Evolutionary conservation across 2,888 invertebrate species (phyloP), one percentile per base, ranked within the genome.

Genomic region (Acanthococcus lagerstroemiae): DNA sequence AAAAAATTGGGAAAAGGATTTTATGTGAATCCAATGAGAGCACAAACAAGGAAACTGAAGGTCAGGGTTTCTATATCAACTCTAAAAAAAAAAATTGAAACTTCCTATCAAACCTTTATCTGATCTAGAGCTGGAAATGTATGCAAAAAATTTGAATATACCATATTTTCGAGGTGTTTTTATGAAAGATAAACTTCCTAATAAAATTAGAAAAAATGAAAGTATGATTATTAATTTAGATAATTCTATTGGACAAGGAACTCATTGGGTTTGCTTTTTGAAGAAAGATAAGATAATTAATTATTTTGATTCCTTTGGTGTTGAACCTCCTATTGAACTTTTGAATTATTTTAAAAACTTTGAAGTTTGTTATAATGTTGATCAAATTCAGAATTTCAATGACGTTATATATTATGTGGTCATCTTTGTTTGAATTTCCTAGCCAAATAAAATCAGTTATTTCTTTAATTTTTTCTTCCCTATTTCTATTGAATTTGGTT

Each of bases 221-320:
- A 71, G 71, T 60, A 72, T 67, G 2, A 69, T 73, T 46, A 55
- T 73, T 45, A 74, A 75, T 72, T 71, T 75, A 65, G 74, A 74
- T 70, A 65, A 65, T 52, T 68, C 52, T 48, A 54, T 37, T 7
- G 71, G 70, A 4, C 25, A 30, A 22, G 75, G 76, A 9, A 73
- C 74, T 19, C 75, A 77, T 71, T 74, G 75, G 75, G 72, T 74
- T 70, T 72, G 73, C 61, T 75, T 74, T 69, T 71, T 68, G 30
- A 75, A 75, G 71, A 67, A 70, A 3, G 69, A 69, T 37, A 67
- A 72, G 57, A 50, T 71, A 27, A 70, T 73, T 26, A 68, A 71
- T 56, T 76, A 76, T 69, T 76, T 73, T 70, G 75, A 76, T 67
- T 74, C 74, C 65, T 76, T 74, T 69, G 75, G 75, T 6, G 72